Base-by-base conservation (phyloP, 2,888 invertebrate genomes). In the Graphium colonna region DNA sequence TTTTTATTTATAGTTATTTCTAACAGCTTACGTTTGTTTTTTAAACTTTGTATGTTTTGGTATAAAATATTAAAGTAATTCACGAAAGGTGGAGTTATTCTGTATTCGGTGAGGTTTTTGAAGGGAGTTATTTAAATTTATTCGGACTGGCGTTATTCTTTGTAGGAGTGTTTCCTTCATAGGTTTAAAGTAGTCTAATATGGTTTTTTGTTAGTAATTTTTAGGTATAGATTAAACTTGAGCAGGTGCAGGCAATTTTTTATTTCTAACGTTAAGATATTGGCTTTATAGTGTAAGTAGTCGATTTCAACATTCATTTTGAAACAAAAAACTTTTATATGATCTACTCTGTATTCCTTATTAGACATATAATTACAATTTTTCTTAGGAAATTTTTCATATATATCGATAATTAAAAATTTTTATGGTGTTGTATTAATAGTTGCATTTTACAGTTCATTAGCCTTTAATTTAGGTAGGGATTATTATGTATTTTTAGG, bases 1-100 rank as follows among this genome's bases (percentile, higher is more conserved):
- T 53, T 16, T 13, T 51, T 40, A 3, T 44, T 1, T 12, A 39
- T 3, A 10, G 12, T 13, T n/a, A 10, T 51, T 49, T 39, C 39
- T 3, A 39, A 1, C 5, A 39, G 4, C 9, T 39, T 5, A 10
- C 15, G 16, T 12, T 39, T 39, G n/a, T 9, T 39, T 39, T 39
- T 39, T 12, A 39, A 15, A n/a, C 39, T 39, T 39, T 39, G 39
- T 5, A 13, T 7, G 39, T 39, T 39, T 16, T 39, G 39, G 4
- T 10, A 39, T 15, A 39, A n/a, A 15, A 39, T 39, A 4, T 39
- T 39, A 12, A 39, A 39, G 1, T 39, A 4, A 15, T 13, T 13
- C 15, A 8, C 39, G 39, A 39, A 39, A 39, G 39, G 39, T 12
- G 15, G 1, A 8, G 12, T 9, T 39, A 2, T 39, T 9, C n/a